Evolutionary conservation across 2,797 vertebrate genomes (phyloP), one percentile per base, ranked within the genome.

Genomic region (Gymnoscopelus microlampas): DNA sequence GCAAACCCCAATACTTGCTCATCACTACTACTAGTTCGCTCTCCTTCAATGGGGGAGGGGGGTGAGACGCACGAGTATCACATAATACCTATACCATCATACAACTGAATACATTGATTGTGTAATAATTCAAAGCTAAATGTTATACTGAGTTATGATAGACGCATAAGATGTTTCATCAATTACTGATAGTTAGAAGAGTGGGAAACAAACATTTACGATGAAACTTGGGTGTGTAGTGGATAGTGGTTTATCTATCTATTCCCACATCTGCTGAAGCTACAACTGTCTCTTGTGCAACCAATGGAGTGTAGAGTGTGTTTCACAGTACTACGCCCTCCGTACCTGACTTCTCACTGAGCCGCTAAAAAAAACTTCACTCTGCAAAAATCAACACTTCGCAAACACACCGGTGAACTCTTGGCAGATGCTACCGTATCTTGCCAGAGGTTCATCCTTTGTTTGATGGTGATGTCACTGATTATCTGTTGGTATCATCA

Each of bases 41-140:
- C 26, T 83, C 74, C 74, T 73, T 23, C 32, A 0, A 49, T 71
- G 74, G 51, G 74, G 62, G 49, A 35, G 51, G 78, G 80, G 63
- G 24, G 5, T 65, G 71, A 81, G 73, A 91, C 88, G 91, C 79
- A 88, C 77, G 85, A 89, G 71, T 89, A 84, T 80, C 86, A 89
- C 82, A 88, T 63, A 89, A 91, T 85, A 91, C 78, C 2, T 63
- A 87, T 82, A 91, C 23, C 63, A 59, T 82, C 77, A 87, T 85
- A 89, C 84, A 91, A 91, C 86, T 84, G 58, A 88, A 88, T 73
- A 90, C 80, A 74, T 74, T 66, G 57, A 83, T 59, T 49, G 47
- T 55, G 86, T 10, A 44, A 39, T 80, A 74, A 77, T 85, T 88
- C 72, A 88, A 92, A 93, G 77, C 83, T 86, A 90, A 60, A 85